These are phyloP conservation scores for Eupithecia subfuscata DNA, from an alignment of 2,888 invertebrate species.

Conservation along the genomic window DNA sequence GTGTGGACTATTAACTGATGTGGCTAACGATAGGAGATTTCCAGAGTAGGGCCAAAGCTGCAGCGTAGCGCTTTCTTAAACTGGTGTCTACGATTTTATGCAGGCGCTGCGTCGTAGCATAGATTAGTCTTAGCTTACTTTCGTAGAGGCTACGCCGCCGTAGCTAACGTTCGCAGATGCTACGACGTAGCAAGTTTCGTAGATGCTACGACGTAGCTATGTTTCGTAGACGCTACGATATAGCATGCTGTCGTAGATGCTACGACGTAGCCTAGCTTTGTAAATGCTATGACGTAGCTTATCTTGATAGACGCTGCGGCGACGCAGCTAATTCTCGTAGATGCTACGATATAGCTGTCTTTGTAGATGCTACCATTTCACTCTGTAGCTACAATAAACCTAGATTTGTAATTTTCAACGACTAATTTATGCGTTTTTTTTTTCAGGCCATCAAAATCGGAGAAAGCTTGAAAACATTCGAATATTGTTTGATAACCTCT, in stretches of 20 bases:
- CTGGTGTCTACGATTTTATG: too few relatives aligned
- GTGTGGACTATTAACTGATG: too few relatives aligned
- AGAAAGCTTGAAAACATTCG: constrained; percentile 31
- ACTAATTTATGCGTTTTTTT: constrained; percentile 7
- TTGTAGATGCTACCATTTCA: not conserved
- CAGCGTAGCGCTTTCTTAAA: too few relatives aligned
- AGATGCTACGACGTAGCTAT: not conserved
- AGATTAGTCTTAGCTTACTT: too few relatives aligned
- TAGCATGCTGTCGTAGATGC: not conserved
- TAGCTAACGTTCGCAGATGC: constrained; percentile 5
- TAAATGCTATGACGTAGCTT: constrained; percentile 7
- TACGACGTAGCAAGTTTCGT: constrained; percentile 12
- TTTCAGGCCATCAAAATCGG: constrained; percentile 34
- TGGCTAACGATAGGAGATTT: too few relatives aligned
- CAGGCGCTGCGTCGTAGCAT: too few relatives aligned
- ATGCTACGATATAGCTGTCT: not conserved
- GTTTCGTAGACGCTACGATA: too few relatives aligned
- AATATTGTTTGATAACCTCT: too few relatives aligned
- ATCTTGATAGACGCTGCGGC: not conserved
- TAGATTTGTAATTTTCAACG: not conserved
- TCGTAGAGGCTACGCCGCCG: too few relatives aligned
- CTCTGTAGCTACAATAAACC: not conserved
- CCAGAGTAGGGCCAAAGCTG: too few relatives aligned
- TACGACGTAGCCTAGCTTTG: not conserved
- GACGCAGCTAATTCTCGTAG: not conserved